Evolutionary conservation across 2,888 invertebrate species (phyloP), one percentile per base, ranked within the genome.

Genomic region (Idaea biselata): DNA sequence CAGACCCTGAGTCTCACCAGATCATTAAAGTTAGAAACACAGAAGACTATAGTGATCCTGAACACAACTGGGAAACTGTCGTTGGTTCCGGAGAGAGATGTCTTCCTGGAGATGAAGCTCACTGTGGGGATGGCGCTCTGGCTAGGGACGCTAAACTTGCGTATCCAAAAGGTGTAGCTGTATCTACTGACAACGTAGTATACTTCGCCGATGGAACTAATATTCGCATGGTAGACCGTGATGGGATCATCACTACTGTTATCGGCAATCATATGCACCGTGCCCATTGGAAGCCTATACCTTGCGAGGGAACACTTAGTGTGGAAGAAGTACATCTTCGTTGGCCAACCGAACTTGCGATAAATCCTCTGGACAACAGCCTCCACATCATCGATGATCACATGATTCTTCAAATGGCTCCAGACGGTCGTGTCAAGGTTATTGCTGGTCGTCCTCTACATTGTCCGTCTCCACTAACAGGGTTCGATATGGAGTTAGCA

Each of bases 181-280:
- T 99, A 0, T 97, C 97, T 0, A 96, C 96, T 16, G 97, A 98
- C 76, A 98, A 98, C 70, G 95, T 97, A 0, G 87, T 99, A 0
- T 99, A 98, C 86, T 98, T 99, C 79, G 99, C 98, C 58, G 99
- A 99, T 82, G 99, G 99, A 3, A 98, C 98, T 1, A 98, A 98
- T 80, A 97, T 97, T 70, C 93, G 99, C 59, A 97, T 97, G 96
- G 97, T 99, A 0, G 97, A 98, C 81, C 93, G 97, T 62, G 97
- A 98, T 80, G 97, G 98, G 7, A 97, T 97, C 60, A 97, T 99
- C 55, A 97, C 97, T 6, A 99, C 99, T 0, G 95, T 98, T 0
- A 97, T 98, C 69, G 97, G 97, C 16, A 97, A 97, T 76, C 97
- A 97, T 80, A 97, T 97, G 96, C 97, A 97, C 80, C 96, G 97